phyloP scores from a whole-genome alignment of 2,113 vertebrate species.

The Syngnathus typhle region DNA sequence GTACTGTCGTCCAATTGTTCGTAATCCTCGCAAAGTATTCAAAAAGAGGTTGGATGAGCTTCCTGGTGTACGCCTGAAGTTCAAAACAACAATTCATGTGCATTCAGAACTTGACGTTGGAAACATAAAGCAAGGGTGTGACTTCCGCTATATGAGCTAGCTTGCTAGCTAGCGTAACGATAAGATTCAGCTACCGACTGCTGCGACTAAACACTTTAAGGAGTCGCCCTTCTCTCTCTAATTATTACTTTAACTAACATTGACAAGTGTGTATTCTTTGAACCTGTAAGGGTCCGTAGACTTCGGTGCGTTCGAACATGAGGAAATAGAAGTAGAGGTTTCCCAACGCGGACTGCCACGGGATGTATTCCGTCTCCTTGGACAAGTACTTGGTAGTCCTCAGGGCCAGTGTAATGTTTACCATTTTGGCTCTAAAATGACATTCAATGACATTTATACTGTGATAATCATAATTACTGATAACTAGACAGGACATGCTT shows the following conservation, averaged over 20 bases:
- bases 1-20: slow-evolving; percentile 33
- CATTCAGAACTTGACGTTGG: not conserved
- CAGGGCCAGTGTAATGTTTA: slow-evolving; percentile 74
- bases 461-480: not conserved
- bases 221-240: no score
- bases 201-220: no score
- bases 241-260: not conserved
- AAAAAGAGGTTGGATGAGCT: slow-evolving; percentile 79
- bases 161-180: no score
- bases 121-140: not conserved
- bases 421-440: slow-evolving; percentile 67
- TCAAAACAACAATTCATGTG: not conserved
- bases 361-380: slow-evolving; percentile 74
- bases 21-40: slow-evolving; percentile 59
- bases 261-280: not conserved
- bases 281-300: slow-evolving; percentile 82
- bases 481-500: no score
- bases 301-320: slow-evolving; percentile 87
- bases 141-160: no score
- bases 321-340: slow-evolving; percentile 74
- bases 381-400: slow-evolving; percentile 77
- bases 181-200: no score
- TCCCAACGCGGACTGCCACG: slow-evolving; percentile 79
- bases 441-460: not conserved
- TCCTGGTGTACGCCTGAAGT: slow-evolving; percentile 74